Evolutionary conservation across 2,113 vertebrate species (phyloP), one percentile per base, ranked within the genome.

Genomic region (Xenus cinereus): DNA sequence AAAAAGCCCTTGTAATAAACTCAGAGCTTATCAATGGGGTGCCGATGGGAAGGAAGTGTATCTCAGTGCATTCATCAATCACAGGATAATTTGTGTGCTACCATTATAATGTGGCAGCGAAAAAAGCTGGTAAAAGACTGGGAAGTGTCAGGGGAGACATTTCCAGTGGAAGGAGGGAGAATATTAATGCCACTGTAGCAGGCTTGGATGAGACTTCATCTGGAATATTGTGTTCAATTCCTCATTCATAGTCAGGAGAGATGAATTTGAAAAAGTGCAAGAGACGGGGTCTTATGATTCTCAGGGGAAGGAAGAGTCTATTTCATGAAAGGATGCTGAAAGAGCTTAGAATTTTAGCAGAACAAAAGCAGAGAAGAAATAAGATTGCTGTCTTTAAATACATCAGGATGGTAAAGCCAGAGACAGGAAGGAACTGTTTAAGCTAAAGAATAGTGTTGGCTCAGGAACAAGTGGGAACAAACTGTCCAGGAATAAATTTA

Each of bases 401-500:
- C 87, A 91, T 89, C 84, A 95, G 89, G 48, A 93, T 93, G 89
- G 91, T 95, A 97, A 95, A 96, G 89, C 80, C 81, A 8, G 94
- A 89, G 94, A 96, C 93, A 96, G 96, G 95, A 97, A 97, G 95
- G 94, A 97, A 94, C 84, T 94, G 93, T 91, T 95, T 93, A 96
- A 90, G 51, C 88, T 94, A 56, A 95, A 95, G 94, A 97, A 92
- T 74, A 92, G 84, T 82, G 71, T 89, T 95, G 95, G 93, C 95
- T 95, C 56, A n/a, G 48, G 66, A 96, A 92, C 93, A 96, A 96
- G 91, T 75, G 57, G 32, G 94, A 95, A 91, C 68, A 94, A 95
- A 97, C 80, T 91, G 89, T 56, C 77, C 95, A 87, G 5, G 91
- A 96, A 97, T 96, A 95, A 92, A 95, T 96, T 95, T 87, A 91